Evolutionary conservation across 2,888 invertebrate genomes (phyloP).

Genomic region (Ormyrus rosae): DNA sequence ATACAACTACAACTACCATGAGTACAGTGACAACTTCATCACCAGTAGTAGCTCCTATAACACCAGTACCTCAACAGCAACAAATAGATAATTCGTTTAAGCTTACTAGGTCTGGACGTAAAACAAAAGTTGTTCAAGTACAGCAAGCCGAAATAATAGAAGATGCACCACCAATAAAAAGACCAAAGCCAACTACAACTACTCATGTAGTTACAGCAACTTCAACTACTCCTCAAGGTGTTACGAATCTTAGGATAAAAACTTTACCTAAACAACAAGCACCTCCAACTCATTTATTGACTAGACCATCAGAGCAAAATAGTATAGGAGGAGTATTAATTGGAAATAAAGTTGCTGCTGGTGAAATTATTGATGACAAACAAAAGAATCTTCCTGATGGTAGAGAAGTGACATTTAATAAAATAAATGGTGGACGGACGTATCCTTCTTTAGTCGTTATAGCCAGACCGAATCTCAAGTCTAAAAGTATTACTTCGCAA

Average conservation of each 20-base stretch:
- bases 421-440: constrained; percentile 87
- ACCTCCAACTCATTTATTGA: constrained; percentile 62
- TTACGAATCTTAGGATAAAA: constrained; percentile 67
- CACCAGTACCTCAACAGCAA: constrained; percentile 58
- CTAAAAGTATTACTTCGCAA: constrained; percentile 79
- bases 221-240: constrained; percentile 65
- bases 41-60: constrained; percentile 60
- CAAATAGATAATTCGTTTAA: constrained; percentile 65
- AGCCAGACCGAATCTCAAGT: constrained; percentile 86
- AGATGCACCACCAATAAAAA: constrained; percentile 62
- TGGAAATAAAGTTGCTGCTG: constrained; percentile 69
- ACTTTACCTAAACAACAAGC: constrained; percentile 59
- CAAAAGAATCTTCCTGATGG: constrained; percentile 83
- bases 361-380: constrained; percentile 75
- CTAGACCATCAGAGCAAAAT: constrained; percentile 83
- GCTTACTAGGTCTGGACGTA: constrained; percentile 64
- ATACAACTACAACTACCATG: constrained; percentile 59
- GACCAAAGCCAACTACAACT: constrained; percentile 60
- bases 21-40: constrained; percentile 60
- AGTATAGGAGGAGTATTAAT: constrained; percentile 84
- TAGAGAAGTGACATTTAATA: constrained; percentile 86
- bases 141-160: constrained; percentile 69
- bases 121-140: constrained; percentile 64
- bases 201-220: constrained; percentile 66
- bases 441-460: constrained; percentile 91